These are phyloP conservation scores for Morus bassanus DNA, from an alignment of 2,797 vertebrate genomes.

Conservation along the genomic window DNA sequence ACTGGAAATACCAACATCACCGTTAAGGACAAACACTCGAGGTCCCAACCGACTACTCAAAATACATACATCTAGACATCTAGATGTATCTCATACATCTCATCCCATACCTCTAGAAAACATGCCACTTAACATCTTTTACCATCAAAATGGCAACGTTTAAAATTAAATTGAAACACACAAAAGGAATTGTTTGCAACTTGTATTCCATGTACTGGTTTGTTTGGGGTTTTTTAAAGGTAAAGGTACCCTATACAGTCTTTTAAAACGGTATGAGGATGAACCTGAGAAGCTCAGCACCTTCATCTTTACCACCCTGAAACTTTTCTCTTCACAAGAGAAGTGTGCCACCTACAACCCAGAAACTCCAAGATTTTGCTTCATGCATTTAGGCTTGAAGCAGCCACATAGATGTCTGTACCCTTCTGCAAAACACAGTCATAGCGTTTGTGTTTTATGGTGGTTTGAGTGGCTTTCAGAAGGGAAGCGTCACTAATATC, in stretches of 20 bases:
- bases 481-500: accelerated
- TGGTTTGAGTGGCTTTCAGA: background rate
- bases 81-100: background rate
- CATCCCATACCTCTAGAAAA: background rate
- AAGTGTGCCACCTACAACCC: too few relatives aligned
- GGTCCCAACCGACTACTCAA: background rate
- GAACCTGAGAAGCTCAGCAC: background rate
- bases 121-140: background rate
- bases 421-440: background rate
- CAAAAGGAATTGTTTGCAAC: background rate
- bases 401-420: background rate
- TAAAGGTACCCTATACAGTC: background rate
- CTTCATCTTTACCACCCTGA: background rate
- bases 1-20: accelerated
- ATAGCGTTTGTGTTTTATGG: accelerated
- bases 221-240: background rate
- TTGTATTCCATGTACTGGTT: background rate
- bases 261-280: background rate
- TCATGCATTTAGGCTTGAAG: background rate
- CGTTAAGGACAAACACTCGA: accelerated
- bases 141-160: accelerated
- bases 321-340: background rate
- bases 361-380: background rate
- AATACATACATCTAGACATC: background rate
- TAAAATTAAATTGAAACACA: background rate